These are phyloP conservation scores for Euthynnus affinis DNA, from an alignment of 2,797 vertebrate species.

Conservation along the genomic window DNA sequence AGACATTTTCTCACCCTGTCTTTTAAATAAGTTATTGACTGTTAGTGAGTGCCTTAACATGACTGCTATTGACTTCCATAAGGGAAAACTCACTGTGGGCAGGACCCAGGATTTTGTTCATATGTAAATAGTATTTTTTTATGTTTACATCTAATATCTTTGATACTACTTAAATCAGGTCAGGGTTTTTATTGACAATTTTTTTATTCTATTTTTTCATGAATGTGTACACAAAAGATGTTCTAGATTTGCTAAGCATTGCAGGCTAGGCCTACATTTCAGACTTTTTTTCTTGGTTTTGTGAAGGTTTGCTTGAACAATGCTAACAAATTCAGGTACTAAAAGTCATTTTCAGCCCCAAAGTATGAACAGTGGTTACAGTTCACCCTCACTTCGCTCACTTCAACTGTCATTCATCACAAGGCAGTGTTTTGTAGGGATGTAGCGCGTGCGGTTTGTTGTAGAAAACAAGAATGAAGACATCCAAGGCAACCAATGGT, in stretches of 20 bases:
- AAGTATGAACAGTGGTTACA: neutral
- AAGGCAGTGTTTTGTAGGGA: constrained; percentile 1
- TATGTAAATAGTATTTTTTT: constrained; percentile 67
- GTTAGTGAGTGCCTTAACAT: constrained; percentile 59
- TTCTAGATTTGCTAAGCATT: constrained; percentile 23
- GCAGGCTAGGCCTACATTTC: constrained; percentile 12
- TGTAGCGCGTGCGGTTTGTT: constrained; percentile 20
- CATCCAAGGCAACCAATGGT: constrained; percentile 45
- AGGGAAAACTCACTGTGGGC: constrained; percentile 76
- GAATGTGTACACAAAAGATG: neutral
- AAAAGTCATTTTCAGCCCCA: constrained; percentile 11
- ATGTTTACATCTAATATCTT: constrained; percentile 72
- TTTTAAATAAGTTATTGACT: constrained; percentile 84
- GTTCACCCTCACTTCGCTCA: neutral
- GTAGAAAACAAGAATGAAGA: constrained; percentile 57
- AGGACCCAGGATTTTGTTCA: constrained; percentile 84
- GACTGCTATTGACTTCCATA: constrained; percentile 32
- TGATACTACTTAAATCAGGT: constrained; percentile 71
- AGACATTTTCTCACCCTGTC: constrained; percentile 61
- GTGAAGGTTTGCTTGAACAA: constrained; percentile 46
- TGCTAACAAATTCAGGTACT: constrained; percentile 72
- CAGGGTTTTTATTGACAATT: constrained; percentile 60
- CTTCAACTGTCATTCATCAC: neutral
- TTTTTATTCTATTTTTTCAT: constrained; percentile 24
- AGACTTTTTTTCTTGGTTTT: constrained; percentile 19